Base-by-base conservation (phyloP, 2,797 vertebrate species). In the Enoplosus armatus region DNA sequence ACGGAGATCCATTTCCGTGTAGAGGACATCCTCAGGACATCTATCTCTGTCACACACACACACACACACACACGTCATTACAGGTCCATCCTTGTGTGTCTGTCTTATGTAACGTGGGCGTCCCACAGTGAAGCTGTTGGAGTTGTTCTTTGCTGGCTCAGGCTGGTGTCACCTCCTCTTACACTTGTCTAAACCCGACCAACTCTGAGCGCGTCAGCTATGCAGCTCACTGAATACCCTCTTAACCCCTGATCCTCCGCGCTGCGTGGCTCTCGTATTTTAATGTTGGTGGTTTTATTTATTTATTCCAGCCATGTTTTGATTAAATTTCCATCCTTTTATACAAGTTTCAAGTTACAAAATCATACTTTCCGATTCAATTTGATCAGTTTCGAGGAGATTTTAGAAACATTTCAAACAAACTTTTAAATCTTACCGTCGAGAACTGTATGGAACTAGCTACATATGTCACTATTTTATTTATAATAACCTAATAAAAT, bases 91-190 rank as follows among this genome's bases (percentile, higher is more conserved):
- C 27, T 20, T 71, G 62, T 67, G 29, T 62, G 77, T 64, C 5
- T 37, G 50, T 59, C 45, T 90, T 85, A 74, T 12, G 54, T 68
- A 88, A 88, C 58, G 8, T 16, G 51, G 64, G 45, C 35, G 1
- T 29, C 62, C 22, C 31, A 6, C 37, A 37, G 72, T 10, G 58
- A 22, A 2, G 35, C 53, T 55, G 80, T 29, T 15, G 26, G 24
- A 39, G 71, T 72, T 47, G 75, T 39, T 69, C 56, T 47, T 9
- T n/a, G 18, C 51, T 37, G 33, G 48, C 11, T 54, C 41, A 69
- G 39, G 64, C 20, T 2, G 5, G 56, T 37, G 65, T 77, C 83
- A 48, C 37, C 73, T 78, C 61, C 39, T 70, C 55, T 60, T 0
- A 53, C 72, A 15, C 75, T 56, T 12, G 5, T 76, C 62, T 64